Evolutionary conservation across 2,888 invertebrate species (phyloP).

Genomic region (Chorisops tibialis): DNA sequence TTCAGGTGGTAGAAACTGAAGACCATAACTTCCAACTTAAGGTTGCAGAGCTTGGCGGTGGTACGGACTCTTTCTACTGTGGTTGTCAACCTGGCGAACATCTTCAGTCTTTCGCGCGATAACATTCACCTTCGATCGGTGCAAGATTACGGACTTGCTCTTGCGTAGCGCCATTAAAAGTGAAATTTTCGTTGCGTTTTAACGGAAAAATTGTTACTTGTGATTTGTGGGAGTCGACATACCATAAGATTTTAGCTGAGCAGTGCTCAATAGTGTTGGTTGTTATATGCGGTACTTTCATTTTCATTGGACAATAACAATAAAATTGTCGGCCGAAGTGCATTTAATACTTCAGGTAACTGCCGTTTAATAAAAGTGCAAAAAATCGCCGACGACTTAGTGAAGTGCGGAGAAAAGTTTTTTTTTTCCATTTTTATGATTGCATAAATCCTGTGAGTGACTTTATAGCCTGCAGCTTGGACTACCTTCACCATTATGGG

Average conservation of each 20-base stretch:
- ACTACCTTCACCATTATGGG: background rate
- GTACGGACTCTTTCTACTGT: too few relatives aligned
- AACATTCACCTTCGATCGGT: conserved; percentile 25
- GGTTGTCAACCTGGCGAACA: conserved; percentile 17
- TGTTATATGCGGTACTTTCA: conserved; percentile 21
- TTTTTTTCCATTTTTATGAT: background rate
- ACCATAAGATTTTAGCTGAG: background rate
- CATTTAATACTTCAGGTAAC: conserved; percentile 8
- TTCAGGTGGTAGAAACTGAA: conserved; percentile 15
- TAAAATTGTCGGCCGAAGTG: conserved; percentile 6
- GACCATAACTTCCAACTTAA: too few relatives aligned
- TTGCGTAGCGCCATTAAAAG: conserved; percentile 25
- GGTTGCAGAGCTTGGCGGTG: too few relatives aligned
- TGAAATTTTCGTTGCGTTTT: conserved; percentile 28
- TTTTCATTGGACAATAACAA: conserved; percentile 13
- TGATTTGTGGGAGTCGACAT: conserved; percentile 8
- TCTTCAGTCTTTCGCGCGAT: conserved; percentile 3
- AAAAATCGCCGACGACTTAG: background rate
- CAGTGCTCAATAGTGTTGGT: conserved; percentile 1
- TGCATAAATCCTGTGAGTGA: conserved; percentile 14
- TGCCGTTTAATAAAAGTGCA: conserved; percentile 8
- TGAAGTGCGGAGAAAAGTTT: conserved; percentile 20
- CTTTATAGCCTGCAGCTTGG: background rate
- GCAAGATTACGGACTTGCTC: conserved; percentile 25
- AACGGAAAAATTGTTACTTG: conserved; percentile 16